These are phyloP conservation scores for Gallinago jamesoni DNA, from an alignment of 2,113 vertebrate genomes.

Conservation along the genomic window DNA sequence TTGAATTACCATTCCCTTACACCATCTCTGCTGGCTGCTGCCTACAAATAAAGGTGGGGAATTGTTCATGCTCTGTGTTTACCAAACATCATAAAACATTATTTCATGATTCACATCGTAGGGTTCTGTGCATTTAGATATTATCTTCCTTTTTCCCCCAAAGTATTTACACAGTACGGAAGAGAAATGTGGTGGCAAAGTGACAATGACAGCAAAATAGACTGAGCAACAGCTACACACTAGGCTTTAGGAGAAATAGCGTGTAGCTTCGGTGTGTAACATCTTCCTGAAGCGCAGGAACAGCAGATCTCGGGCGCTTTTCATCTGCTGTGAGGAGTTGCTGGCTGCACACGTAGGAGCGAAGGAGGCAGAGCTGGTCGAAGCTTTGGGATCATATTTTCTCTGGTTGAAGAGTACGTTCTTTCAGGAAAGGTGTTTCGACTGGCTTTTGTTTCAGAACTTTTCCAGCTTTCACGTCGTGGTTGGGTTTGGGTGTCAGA, in stretches of 20 bases:
- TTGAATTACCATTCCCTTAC: not conserved
- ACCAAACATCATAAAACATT: rapidly evolving
- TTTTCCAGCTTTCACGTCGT: rapidly evolving
- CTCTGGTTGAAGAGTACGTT: not conserved
- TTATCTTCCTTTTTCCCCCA: not conserved
- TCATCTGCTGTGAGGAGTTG: not conserved
- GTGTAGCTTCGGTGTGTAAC: no score
- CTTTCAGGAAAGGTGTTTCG: not conserved
- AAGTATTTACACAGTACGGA: no score
- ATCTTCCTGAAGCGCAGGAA: not conserved
- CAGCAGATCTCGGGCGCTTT: not conserved
- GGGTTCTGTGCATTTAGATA: not conserved
- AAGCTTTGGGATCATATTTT: not conserved
- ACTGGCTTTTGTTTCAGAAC: not conserved
- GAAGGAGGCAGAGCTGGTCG: not conserved
- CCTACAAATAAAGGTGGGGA: not conserved
- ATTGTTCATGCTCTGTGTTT: rapidly evolving
- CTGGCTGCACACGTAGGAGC: not conserved
- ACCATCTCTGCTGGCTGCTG: not conserved
- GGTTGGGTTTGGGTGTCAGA: not conserved
- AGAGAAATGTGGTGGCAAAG: not conserved
- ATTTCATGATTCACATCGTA: not conserved
- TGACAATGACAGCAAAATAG: not conserved
- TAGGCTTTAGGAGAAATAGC: not conserved
- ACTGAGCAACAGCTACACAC: not conserved